Conservation (phyloP, 2,113 vertebrate genomes). For the Otocyon megalotis region DNA sequence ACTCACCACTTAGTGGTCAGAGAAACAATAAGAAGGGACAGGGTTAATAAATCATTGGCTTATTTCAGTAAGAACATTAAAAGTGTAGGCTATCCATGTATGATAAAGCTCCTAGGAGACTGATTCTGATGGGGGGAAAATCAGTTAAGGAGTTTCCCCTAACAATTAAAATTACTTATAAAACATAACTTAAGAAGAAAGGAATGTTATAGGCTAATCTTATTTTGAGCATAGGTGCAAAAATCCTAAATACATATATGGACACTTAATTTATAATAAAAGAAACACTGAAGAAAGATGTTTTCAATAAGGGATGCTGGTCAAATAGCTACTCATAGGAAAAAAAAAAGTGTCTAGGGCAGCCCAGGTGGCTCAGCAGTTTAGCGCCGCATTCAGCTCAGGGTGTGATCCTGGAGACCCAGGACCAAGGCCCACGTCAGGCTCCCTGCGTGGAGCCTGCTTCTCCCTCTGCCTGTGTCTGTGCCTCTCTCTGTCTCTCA, state of each 20-base stretch:
- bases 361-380: too few relatives aligned
- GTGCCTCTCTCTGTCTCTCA: too few relatives aligned
- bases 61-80: neutral
- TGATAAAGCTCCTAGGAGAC: neutral
- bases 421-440: too few relatives aligned
- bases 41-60: neutral
- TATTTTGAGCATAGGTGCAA: neutral
- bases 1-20: neutral
- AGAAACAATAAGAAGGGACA: neutral
- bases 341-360: neutral
- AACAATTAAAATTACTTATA: neutral
- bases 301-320: neutral
- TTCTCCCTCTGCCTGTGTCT: too few relatives aligned
- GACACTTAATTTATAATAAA: neutral
- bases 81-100: neutral
- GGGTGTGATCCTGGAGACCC: too few relatives aligned
- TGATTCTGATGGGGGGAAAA: neutral
- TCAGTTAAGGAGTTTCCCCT: neutral
- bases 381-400: too few relatives aligned
- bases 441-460: too few relatives aligned
- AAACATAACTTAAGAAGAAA: neutral
- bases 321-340: neutral
- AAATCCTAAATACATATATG: neutral
- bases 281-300: neutral
- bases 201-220: neutral